A percentile compares a stretch with the other conserved stretches of the same genome.
Conservation (phyloP, 2,113 vertebrate genomes). For the Osmerus mordax region DNA sequence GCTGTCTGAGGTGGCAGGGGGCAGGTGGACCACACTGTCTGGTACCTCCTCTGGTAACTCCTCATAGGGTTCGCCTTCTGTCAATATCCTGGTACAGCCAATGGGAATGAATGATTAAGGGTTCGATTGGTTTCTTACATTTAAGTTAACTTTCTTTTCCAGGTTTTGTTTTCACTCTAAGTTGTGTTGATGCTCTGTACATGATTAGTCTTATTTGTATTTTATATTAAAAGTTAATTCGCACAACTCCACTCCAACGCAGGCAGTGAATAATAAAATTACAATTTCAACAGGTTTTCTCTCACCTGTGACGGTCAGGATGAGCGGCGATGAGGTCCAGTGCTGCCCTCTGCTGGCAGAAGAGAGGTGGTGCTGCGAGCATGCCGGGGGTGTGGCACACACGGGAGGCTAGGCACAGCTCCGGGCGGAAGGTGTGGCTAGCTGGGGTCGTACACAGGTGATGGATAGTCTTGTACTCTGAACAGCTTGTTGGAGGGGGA, state of each 20-base stretch:
- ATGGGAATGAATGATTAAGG: no score
- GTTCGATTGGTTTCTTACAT: no score
- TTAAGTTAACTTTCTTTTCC: no score
- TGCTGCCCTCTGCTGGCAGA: conserved; percentile 38
- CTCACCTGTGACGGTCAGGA: conserved; percentile 25
- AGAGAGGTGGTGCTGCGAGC: conserved; percentile 29
- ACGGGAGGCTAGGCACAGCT: conserved; percentile 65
- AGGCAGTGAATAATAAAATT: no score
- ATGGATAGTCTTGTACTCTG: conserved; percentile 45
- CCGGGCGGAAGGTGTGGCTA: conserved; percentile 53
- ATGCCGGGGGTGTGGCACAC: conserved; percentile 52
- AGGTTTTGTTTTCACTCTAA: no score
- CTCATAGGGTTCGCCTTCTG: conserved; percentile 56
- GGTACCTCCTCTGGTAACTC: conserved; percentile 12
- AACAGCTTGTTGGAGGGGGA: no score
- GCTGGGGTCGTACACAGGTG: conserved; percentile 55
- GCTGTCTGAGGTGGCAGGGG: conserved; percentile 17
- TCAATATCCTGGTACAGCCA: conserved; percentile 59
- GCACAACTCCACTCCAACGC: no score
- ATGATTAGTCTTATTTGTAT: no score
- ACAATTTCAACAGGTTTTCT: neutral
- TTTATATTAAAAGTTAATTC: no score
- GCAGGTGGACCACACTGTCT: conserved; percentile 29
- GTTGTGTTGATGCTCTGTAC: no score
- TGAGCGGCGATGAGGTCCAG: conserved; percentile 6